Conservation (phyloP, 2,797 vertebrate genomes). For the Argyrosomus regius region DNA sequence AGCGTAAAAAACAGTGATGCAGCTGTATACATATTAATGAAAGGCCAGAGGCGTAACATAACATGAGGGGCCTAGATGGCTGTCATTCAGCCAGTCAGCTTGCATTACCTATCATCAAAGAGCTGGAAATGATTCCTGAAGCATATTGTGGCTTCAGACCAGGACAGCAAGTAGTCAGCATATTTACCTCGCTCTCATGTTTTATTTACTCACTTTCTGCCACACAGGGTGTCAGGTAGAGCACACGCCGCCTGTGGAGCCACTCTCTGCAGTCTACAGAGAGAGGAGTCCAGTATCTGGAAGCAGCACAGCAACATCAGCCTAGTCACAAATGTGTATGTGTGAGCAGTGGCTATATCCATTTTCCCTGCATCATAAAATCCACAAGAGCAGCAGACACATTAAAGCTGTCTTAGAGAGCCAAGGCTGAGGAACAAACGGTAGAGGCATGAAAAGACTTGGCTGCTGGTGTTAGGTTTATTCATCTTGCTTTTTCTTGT, state of each 20-base stretch:
- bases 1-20: constrained; percentile 31
- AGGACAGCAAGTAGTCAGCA: constrained; percentile 53
- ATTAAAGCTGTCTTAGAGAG: constrained; percentile 73
- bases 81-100: constrained; percentile 23
- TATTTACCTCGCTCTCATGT: constrained; percentile 51
- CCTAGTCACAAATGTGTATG: constrained; percentile 47
- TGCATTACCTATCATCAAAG: constrained; percentile 13
- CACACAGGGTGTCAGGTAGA: constrained; percentile 17
- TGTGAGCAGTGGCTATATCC: constrained; percentile 56
- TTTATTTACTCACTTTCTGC: constrained; percentile 64
- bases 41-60: constrained; percentile 40
- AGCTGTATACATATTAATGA: constrained; percentile 65
- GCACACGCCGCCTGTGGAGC: constrained; percentile 39
- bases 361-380: constrained; percentile 76
- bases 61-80: constrained; percentile 13
- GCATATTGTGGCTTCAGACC: constrained; percentile 32
- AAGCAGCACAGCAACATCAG: constrained; percentile 30
- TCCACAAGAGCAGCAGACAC: constrained; percentile 73
- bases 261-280: constrained; percentile 29
- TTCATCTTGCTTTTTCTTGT: constrained; percentile 57
- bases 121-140: constrained; percentile 20
- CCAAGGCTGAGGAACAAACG: constrained; percentile 58
- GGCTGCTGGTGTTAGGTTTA: constrained; percentile 54
- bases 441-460: constrained; percentile 63
- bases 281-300: constrained; percentile 39